These are phyloP conservation scores for Gracilinanus agilis DNA, from an alignment of 2,113 vertebrate genomes.

Conservation along the genomic window DNA sequence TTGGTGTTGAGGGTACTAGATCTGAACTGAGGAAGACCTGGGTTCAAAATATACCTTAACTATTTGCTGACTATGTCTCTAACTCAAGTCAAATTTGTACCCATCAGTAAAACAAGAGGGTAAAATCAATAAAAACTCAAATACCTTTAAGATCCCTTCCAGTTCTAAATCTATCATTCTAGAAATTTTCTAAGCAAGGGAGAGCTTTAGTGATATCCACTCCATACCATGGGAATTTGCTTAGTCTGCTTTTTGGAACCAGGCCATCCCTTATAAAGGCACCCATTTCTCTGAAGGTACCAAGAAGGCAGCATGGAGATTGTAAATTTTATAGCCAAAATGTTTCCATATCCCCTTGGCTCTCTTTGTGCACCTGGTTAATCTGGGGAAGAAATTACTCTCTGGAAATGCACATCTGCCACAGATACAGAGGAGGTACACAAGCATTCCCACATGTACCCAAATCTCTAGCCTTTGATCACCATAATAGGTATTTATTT, in stretches of 20 bases:
- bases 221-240: not conserved
- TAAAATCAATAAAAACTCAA: not conserved
- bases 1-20: not conserved
- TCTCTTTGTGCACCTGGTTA: slow-evolving; percentile 28
- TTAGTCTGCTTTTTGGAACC: not conserved
- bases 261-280: not conserved
- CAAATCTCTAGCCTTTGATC: slow-evolving; percentile 10
- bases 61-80: not conserved
- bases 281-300: not conserved
- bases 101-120: not conserved
- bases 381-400: slow-evolving; percentile 32
- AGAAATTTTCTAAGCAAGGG: not conserved
- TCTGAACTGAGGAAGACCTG: not conserved
- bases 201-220: not conserved
- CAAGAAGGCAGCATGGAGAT: not conserved
- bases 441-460: not conserved
- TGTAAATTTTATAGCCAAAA: not conserved
- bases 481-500: not conserved
- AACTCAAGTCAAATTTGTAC: not conserved
- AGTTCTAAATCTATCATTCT: not conserved
- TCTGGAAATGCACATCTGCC: slow-evolving; percentile 6
- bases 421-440: not conserved
- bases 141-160: not conserved
- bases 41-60: not conserved
- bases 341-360: not conserved